phyloP scores from a whole-genome alignment of 2,888 invertebrate genomes.

The Himalopsyche kuldschensis region DNA sequence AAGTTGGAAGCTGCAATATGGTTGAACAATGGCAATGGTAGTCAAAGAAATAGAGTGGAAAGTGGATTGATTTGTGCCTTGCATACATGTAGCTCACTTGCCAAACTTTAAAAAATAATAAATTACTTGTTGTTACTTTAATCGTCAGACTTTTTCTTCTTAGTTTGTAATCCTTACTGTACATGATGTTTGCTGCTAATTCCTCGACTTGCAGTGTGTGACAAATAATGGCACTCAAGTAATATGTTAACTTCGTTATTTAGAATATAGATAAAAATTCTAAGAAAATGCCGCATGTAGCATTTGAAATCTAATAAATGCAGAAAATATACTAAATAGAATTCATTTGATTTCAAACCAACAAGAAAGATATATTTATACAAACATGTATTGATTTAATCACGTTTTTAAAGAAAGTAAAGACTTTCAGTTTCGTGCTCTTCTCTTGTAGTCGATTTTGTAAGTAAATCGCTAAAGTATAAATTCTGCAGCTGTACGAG shows the following conservation, averaged over 20 bases:
- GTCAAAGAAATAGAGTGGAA: neutral
- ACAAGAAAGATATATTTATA: too few species aligned
- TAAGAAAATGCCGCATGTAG: neutral
- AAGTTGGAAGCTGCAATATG: too few species aligned
- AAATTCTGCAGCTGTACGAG: too few species aligned
- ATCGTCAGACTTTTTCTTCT: neutral
- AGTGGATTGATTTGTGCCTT: slow-evolving; percentile 3
- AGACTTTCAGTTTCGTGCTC: too few species aligned
- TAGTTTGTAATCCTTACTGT: neutral
- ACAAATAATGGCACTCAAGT: neutral
- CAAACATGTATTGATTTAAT: too few species aligned
- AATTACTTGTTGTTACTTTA: neutral
- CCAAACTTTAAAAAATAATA: neutral
- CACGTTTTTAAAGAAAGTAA: too few species aligned
- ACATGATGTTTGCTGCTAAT: neutral
- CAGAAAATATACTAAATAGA: too few species aligned
- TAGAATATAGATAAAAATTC: too few species aligned
- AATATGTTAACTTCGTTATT: neutral
- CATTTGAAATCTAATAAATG: too few species aligned
- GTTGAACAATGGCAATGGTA: neutral
- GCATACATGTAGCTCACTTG: neutral
- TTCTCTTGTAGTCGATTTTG: too few species aligned
- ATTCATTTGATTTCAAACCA: too few species aligned
- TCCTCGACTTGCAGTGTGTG: neutral
- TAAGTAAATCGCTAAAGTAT: too few species aligned